A percentile compares a stretch with the other conserved stretches of the same genome.
These are phyloP conservation scores for Ypsolopha scabrella DNA, from an alignment of 2,888 invertebrate genomes.

Conservation along the genomic window DNA sequence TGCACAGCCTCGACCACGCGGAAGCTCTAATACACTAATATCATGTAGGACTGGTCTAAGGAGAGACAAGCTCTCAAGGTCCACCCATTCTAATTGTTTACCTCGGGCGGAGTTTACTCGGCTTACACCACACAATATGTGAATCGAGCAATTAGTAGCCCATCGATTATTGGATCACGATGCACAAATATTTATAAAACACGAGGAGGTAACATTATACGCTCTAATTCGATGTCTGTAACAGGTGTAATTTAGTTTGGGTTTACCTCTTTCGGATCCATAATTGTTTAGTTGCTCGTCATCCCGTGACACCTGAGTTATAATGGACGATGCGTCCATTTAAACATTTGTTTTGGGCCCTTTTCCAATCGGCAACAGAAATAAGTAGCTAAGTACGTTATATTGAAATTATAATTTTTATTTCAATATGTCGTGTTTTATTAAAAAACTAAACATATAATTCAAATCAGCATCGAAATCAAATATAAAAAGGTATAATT, in stretches of 20 bases:
- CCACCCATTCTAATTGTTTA: constrained; percentile 61
- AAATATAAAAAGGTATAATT: too few species aligned
- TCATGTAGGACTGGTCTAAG: constrained; percentile 28
- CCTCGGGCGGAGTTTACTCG: constrained; percentile 37
- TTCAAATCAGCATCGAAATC: too few species aligned
- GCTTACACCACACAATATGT: constrained; percentile 21
- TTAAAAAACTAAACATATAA: too few species aligned
- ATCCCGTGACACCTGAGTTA: constrained; percentile 98
- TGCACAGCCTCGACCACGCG: constrained; percentile 20
- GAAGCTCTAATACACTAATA: constrained; percentile 13
- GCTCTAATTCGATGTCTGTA: constrained; percentile 63
- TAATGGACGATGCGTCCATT: constrained; percentile 99
- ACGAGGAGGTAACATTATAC: constrained; percentile 60
- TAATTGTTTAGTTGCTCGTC: constrained; percentile 95
- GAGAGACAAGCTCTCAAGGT: constrained; percentile 52
- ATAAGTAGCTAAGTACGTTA: too few species aligned
- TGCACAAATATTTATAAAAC: constrained; percentile 46
- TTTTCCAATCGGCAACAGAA: constrained; percentile 63
- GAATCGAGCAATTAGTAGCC: constrained; percentile 23
- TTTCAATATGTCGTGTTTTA: too few species aligned
- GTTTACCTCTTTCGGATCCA: constrained; percentile 92
- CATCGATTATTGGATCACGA: constrained; percentile 32
- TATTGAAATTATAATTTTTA: too few species aligned
- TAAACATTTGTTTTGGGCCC: constrained; percentile 69
- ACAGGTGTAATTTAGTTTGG: constrained; percentile 66